phyloP scores from a whole-genome alignment of 53 echinoderm and acorn worm species.

The Echinarachnius parma region DNA sequence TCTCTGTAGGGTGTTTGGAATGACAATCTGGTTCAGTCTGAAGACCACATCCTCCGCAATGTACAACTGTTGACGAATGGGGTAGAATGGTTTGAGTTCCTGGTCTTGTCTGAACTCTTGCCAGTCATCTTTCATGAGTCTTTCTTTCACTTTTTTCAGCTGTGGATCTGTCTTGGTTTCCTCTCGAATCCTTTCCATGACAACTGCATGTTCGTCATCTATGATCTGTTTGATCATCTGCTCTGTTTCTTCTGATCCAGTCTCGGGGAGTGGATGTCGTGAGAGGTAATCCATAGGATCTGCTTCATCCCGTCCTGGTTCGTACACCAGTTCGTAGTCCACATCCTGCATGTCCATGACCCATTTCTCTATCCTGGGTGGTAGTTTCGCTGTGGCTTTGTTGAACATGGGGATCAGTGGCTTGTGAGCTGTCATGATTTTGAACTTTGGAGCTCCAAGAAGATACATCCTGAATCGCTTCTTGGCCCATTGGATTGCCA shows the following conservation, averaged over 20 bases:
- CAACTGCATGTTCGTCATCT: no score
- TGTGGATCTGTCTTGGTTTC: no score
- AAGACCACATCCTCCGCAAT: no score
- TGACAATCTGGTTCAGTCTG: no score
- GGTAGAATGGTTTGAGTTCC: no score
- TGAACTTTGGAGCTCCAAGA: constrained; percentile 30
- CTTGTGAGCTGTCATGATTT: constrained; percentile 30
- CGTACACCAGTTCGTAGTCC: constrained; percentile 40
- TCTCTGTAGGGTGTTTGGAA: no score
- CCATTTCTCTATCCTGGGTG: constrained; percentile 50
- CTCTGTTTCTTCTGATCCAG: constrained; percentile 26
- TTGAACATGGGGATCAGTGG: constrained; percentile 30
- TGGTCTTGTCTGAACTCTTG: no score
- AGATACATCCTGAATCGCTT: constrained; percentile 37
- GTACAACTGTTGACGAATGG: no score
- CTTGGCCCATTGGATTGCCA: constrained; percentile 33
- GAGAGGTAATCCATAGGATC: constrained; percentile 54
- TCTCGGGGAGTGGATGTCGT: constrained; percentile 50
- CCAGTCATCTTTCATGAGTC: no score
- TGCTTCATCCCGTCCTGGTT: constrained; percentile 37
- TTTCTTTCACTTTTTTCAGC: no score
- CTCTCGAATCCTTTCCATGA: no score
- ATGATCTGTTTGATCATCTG: no score
- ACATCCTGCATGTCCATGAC: constrained; percentile 46
- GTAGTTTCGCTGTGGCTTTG: constrained; percentile 40